These are phyloP conservation scores for Molorchus minor DNA, from an alignment of 2,888 invertebrate genomes.

Conservation along the genomic window DNA sequence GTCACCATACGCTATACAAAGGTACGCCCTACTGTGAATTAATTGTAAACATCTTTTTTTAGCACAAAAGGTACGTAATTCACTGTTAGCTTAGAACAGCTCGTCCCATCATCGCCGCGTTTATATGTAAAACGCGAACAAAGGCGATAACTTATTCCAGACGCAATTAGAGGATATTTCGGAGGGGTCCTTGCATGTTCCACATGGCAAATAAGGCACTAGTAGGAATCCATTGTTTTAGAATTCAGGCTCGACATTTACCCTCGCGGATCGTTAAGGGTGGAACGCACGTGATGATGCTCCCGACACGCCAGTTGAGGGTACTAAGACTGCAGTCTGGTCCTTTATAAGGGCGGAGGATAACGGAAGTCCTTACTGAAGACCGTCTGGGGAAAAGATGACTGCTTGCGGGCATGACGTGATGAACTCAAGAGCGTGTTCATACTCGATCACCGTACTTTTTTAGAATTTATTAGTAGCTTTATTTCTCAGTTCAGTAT, in stretches of 20 bases:
- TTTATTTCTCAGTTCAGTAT: too few relatives aligned
- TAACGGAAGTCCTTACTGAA: conserved; percentile 1
- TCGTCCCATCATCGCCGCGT: too few relatives aligned
- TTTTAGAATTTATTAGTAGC: too few relatives aligned
- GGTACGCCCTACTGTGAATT: too few relatives aligned
- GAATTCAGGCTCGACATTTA: conserved; percentile 8
- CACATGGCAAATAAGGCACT: conserved; percentile 10
- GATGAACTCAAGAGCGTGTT: neutral
- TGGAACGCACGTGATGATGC: neutral
- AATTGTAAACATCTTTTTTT: too few relatives aligned
- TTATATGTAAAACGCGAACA: too few relatives aligned
- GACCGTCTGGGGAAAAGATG: too few relatives aligned
- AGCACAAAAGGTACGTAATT: too few relatives aligned
- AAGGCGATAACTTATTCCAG: neutral
- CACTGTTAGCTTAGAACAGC: too few relatives aligned
- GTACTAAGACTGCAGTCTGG: neutral
- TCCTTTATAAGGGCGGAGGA: conserved; percentile 1
- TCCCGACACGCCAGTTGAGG: neutral
- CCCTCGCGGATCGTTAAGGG: conserved; percentile 9
- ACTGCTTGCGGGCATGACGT: too few relatives aligned
- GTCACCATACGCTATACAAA: too few relatives aligned
- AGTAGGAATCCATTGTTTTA: conserved; percentile 11
- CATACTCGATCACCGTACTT: too few relatives aligned
- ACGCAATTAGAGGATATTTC: neutral
- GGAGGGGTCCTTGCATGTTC: conserved; percentile 3